Evolutionary conservation across 30 jellyfish, hydroid and myxozoan genomes (phyloP).

Genomic region (Pelagia noctiluca): DNA sequence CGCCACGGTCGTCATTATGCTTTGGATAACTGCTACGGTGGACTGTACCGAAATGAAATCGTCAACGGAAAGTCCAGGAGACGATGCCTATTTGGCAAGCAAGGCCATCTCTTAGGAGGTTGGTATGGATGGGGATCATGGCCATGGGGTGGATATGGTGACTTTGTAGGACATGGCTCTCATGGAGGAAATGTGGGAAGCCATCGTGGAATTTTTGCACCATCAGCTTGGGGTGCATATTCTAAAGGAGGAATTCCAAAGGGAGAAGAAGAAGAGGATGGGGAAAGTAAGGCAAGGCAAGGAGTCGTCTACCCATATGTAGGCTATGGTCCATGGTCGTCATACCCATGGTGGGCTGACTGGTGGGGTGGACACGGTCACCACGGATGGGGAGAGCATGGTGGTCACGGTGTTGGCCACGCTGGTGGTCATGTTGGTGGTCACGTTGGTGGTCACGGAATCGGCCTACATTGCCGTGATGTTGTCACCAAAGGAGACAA

Average conservation of each 20-base stretch:
- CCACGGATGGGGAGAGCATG: conserved; percentile 96
- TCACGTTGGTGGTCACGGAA: conserved; percentile 63
- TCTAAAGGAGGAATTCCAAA: conserved; percentile 68
- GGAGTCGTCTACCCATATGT: conserved; percentile 96
- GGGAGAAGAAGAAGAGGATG: conserved; percentile 49
- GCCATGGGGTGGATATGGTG: conserved; percentile 99
- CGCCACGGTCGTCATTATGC: conserved; percentile 72
- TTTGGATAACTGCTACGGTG: conserved; percentile 64
- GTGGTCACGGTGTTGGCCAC: conserved; percentile 33
- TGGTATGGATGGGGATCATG: conserved; percentile 98
- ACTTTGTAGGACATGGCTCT: conserved; percentile 86
- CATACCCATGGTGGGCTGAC: conserved; percentile 99
- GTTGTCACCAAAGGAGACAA: conserved; percentile 46
- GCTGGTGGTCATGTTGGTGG: conserved; percentile 66
- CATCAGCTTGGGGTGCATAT: conserved; percentile 12
- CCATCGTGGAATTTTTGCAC: conserved; percentile 51
- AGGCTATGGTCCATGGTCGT: conserved; percentile 99
- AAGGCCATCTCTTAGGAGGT: conserved; percentile 87
- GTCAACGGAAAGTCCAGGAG: conserved; percentile 19
- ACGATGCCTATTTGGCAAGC: conserved; percentile 71
- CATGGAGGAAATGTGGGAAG: conserved; percentile 72
- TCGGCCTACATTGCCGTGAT: conserved; percentile 94
- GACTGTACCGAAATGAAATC: conserved; percentile 48
- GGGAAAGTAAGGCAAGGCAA: conserved; percentile 73
- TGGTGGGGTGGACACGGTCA: conserved; percentile 99